phyloP scores from a whole-genome alignment of 2,113 vertebrate species.

The Megaleporinus macrocephalus region DNA sequence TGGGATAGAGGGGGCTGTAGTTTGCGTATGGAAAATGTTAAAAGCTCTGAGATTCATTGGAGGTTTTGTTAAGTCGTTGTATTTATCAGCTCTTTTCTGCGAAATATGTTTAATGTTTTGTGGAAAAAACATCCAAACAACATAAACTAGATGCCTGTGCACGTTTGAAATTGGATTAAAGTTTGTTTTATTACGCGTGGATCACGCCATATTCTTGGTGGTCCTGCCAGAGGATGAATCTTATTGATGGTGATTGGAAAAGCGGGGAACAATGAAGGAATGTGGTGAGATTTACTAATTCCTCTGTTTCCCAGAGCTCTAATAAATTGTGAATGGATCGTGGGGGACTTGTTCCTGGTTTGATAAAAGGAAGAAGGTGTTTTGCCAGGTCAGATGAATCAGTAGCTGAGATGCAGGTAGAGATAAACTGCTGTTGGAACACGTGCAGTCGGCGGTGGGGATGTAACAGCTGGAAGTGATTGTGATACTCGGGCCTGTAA shows the following conservation, averaged over 20 bases:
- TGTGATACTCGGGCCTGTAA: constrained; percentile 73
- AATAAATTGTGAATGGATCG: constrained; percentile 17
- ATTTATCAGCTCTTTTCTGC: constrained; percentile 9
- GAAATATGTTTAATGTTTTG: constrained; percentile 4
- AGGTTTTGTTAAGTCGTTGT: constrained; percentile 1
- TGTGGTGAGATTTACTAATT: constrained; percentile 5
- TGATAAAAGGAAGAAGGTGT: constrained; percentile 3
- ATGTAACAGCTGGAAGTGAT: constrained; percentile 90
- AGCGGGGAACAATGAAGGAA: neutral
- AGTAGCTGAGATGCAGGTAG: neutral
- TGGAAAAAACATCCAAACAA: neutral
- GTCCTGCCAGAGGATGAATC: constrained; percentile 8
- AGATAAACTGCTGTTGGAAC: constrained; percentile 13
- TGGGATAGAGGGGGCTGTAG: neutral
- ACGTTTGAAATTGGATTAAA: constrained; percentile 21
- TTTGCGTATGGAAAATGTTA: constrained; percentile 19
- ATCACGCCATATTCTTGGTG: constrained; percentile 2
- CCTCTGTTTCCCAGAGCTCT: neutral
- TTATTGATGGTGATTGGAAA: constrained; percentile 28
- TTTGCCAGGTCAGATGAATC: constrained; percentile 3
- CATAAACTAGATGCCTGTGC: neutral
- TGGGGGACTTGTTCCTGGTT: neutral
- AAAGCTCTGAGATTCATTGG: neutral
- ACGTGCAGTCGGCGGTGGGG: constrained; percentile 60
- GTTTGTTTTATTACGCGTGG: constrained; percentile 24